Percentiles rank a stretch among this genome's conserved stretches.
phyloP scores from a whole-genome alignment of 2,113 vertebrate species.

The Smithornis capensis region DNA sequence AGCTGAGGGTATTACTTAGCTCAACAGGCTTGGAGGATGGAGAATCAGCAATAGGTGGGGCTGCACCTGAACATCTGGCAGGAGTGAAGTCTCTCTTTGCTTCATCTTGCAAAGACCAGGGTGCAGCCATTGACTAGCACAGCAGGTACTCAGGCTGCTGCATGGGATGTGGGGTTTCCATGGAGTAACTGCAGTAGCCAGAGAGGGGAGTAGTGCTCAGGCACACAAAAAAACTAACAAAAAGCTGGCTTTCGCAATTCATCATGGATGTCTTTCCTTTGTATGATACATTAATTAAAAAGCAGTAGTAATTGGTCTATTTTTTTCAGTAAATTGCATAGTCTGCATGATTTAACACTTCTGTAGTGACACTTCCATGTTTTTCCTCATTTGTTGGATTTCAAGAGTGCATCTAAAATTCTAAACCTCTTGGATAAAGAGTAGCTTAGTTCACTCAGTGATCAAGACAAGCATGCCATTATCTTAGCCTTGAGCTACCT shows the following conservation, averaged over 20 bases:
- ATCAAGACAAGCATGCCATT: not conserved
- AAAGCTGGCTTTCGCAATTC: not conserved
- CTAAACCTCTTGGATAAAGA: not conserved
- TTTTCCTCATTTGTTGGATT: not conserved
- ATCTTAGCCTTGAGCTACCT: not conserved
- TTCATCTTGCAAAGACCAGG: not conserved
- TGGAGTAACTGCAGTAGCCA: not conserved
- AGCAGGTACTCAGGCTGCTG: not conserved
- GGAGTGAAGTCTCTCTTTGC: not conserved
- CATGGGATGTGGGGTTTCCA: rapidly evolving
- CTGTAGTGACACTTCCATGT: rapidly evolving
- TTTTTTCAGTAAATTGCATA: not conserved
- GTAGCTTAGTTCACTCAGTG: not conserved
- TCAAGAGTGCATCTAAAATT: not conserved
- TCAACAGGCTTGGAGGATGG: not conserved
- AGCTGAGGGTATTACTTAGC: rapidly evolving
- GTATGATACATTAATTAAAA: not conserved
- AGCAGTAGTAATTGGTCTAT: not conserved
- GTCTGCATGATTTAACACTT: not conserved
- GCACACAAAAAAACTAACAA: not conserved
- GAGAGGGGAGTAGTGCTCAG: not conserved
- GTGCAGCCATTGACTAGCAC: not conserved
- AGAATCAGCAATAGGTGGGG: not conserved
- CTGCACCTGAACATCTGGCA: not conserved
- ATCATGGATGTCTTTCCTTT: not conserved